These are phyloP conservation scores for Neotoma lepida DNA, from an alignment of 2,113 vertebrate genomes.

Conservation along the genomic window DNA sequence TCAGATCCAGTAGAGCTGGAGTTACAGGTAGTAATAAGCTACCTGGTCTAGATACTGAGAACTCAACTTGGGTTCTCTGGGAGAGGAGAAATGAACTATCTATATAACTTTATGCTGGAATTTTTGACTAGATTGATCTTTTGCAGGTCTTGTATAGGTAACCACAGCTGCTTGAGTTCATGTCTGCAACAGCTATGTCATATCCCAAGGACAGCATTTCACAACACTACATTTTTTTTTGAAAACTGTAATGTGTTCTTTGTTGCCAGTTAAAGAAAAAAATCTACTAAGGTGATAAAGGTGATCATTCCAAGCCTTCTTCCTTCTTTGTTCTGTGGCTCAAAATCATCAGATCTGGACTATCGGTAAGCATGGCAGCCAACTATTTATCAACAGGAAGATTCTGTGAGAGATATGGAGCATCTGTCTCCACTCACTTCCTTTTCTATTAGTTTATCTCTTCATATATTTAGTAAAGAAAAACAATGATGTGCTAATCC, in stretches of 20 bases:
- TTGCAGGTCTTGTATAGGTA: no score
- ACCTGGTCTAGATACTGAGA: not conserved
- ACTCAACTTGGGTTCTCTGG: not conserved
- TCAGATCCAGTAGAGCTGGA: not conserved
- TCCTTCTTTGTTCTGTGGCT: not conserved
- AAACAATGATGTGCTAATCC: not conserved
- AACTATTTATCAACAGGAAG: not conserved
- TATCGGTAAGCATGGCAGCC: not conserved
- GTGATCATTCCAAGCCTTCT: not conserved
- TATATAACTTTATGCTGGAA: not conserved
- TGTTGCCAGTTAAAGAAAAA: conserved; percentile 31
- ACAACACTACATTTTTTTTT: not conserved
- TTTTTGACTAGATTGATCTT: not conserved
- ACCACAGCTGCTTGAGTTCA: not conserved
- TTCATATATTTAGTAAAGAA: conserved; percentile 34
- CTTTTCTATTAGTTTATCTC: conserved; percentile 22
- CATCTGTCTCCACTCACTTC: not conserved
- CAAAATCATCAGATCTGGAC: not conserved
- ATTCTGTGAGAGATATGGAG: conserved; percentile 16
- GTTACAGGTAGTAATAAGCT: not conserved
- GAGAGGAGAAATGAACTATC: not conserved
- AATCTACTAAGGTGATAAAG: not conserved
- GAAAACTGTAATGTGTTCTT: not conserved
- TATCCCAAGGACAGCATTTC: not conserved
- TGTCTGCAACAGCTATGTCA: not conserved